Base-by-base conservation (phyloP, 2,113 vertebrate species). In the Apteryx owenii region DNA sequence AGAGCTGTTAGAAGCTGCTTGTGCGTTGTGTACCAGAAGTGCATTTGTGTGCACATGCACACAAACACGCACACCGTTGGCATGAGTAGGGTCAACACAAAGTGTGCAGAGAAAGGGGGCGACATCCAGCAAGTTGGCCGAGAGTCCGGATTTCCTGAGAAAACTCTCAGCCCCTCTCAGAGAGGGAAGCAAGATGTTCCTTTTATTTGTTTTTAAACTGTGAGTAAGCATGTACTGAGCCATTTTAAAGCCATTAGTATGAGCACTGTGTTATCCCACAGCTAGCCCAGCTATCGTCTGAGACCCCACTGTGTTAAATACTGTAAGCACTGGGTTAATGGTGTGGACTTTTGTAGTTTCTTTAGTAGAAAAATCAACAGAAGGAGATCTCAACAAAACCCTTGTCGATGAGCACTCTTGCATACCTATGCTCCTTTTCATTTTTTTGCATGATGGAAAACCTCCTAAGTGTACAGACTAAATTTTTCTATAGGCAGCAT, bases 1-100 rank as follows among this genome's bases (percentile, higher is more conserved):
- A 78, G 77, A 66, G 23, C 38, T 81, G 23, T 10, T 62, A n/a
- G 76, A 62, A 46, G 40, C 25, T 81, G 15, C 60, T 70, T 31
- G 1, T 4, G 5, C 1, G 3, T 42, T 54, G 4, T 6, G 0
- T 14, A 42, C 16, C 28, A 64, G 54, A 50, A 82, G 11, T n/a
- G 13, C 40, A 10, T 70, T 91, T 68, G 15, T 7, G 18, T 36
- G 42, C 10, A 4, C 66, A 38, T 21, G 16, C 54, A 5, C n/a
- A 10, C 13, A 8, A 38, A 29, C 0, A 8, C 36, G 16, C 44
- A 1, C 60, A 44, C 46, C 42, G 2, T 7, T 68, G 78, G 36
- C 77, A 79, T 82, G 18, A 5, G 2, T 36, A 54, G 84, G 69
- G 68, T 42, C 64, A 92, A 69, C 38, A 51, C 8, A 9, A 64